These are phyloP conservation scores for Leptoteleia sp. DNA, from an alignment of 1,140 invertebrate species.

Conservation along the genomic window DNA sequence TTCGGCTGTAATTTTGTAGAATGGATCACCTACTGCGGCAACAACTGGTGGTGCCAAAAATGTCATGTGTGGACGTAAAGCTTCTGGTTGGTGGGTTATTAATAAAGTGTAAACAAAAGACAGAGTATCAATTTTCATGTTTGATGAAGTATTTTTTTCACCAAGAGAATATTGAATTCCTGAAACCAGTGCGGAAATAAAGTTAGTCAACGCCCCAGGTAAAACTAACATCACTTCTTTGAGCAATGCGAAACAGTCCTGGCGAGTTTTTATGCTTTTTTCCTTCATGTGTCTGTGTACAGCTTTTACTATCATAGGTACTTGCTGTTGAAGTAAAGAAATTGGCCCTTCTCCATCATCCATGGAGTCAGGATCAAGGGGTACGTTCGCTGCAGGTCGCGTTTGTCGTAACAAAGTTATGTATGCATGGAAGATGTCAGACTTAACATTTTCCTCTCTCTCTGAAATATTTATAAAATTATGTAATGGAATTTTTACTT, in stretches of 20 bases:
- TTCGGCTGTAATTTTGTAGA: conserved; percentile 99
- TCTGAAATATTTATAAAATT: conserved; percentile 88
- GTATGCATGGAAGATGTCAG: conserved; percentile 98
- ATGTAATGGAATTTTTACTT: neutral
- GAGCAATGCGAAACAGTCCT: conserved; percentile 94
- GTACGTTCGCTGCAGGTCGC: conserved; percentile 85
- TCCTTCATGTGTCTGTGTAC: conserved; percentile 95
- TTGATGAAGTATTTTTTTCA: conserved; percentile 96
- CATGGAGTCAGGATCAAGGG: conserved; percentile 88
- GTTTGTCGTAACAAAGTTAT: conserved; percentile 96
- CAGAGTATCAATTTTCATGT: conserved; percentile 99
- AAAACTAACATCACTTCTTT: conserved; percentile 94
- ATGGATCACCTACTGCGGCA: conserved; percentile 94
- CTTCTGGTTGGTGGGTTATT: conserved; percentile 89
- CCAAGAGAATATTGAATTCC: conserved; percentile 95
- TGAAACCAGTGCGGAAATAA: conserved; percentile 92
- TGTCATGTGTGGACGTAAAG: conserved; percentile 88
- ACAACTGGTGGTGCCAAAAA: conserved; percentile 94
- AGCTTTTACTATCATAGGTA: conserved; percentile 91
- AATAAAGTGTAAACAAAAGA: conserved; percentile 95
- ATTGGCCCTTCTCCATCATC: conserved; percentile 89
- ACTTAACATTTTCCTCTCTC: conserved; percentile 99
- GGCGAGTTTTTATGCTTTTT: conserved; percentile 95
- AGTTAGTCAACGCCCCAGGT: conserved; percentile 92
- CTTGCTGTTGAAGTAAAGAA: conserved; percentile 86